phyloP scores from a whole-genome alignment of 2,113 vertebrate species.

The Variabilichromis moorii region DNA sequence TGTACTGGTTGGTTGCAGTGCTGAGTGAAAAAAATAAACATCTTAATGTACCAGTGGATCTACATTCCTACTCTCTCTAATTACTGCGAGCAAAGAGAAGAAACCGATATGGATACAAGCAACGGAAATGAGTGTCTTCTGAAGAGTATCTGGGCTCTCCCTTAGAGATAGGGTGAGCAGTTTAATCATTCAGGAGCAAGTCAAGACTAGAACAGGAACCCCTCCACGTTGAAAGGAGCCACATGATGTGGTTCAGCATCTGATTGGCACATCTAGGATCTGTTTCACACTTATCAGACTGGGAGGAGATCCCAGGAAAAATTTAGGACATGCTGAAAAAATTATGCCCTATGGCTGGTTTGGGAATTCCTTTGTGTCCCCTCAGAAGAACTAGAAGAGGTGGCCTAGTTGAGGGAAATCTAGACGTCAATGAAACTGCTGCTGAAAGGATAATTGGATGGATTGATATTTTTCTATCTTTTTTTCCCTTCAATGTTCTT shows the following conservation, averaged over 20 bases:
- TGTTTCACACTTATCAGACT: neutral
- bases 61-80: neutral
- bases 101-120: neutral
- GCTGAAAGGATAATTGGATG: neutral
- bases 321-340: neutral
- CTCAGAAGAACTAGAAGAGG: neutral
- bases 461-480: neutral
- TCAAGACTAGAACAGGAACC: neutral
- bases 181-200: neutral
- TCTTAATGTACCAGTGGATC: neutral
- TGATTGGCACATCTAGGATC: neutral
- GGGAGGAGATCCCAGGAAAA: neutral
- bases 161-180: neutral
- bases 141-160: neutral
- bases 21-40: neutral
- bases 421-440: neutral
- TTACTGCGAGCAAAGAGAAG: rapidly evolving
- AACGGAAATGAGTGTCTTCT: neutral
- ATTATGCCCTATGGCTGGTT: neutral
- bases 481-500: neutral
- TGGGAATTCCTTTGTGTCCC: neutral
- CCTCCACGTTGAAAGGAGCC: rapidly evolving
- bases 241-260: neutral
- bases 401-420: neutral
- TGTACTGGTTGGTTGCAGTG: rapidly evolving